A percentile compares a stretch with the other conserved stretches of the same genome.
Evolutionary conservation across 1,140 invertebrate species (phyloP).

Genomic region (Cyclina sinensis): DNA sequence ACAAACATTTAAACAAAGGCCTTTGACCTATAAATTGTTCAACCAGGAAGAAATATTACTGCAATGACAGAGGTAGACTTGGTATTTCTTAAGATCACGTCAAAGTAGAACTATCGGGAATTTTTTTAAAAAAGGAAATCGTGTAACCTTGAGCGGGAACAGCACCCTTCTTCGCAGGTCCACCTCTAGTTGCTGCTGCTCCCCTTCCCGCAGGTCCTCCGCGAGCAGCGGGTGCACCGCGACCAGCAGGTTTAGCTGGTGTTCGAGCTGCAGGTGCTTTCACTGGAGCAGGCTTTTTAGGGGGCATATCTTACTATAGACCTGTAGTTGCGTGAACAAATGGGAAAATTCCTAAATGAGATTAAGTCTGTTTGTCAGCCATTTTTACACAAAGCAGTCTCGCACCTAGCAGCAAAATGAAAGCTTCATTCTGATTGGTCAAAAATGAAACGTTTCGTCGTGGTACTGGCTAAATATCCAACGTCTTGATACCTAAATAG

Average conservation of each 20-base stretch:
- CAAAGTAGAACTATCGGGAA: not conserved
- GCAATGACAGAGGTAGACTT: no score
- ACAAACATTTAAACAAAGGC: no score
- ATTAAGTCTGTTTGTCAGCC: slow-evolving; percentile 30
- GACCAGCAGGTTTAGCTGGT: slow-evolving; percentile 16
- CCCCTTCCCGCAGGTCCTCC: slow-evolving; percentile 40
- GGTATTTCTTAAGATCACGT: no score
- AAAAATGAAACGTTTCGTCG: no score
- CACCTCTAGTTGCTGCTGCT: slow-evolving; percentile 3
- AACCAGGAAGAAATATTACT: no score
- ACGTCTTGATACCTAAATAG: no score
- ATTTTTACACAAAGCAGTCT: slow-evolving; percentile 66
- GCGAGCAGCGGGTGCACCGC: slow-evolving; percentile 39
- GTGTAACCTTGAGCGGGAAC: slow-evolving; percentile 66
- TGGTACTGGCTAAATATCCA: no score
- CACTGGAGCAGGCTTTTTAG: slow-evolving; percentile 59
- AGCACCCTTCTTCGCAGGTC: slow-evolving; percentile 65
- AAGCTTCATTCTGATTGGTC: not conserved
- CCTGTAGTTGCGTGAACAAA: no score
- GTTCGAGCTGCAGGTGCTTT: slow-evolving; percentile 55
- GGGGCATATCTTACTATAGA: slow-evolving; percentile 70
- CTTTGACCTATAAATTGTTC: no score
- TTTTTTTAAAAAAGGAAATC: not conserved
- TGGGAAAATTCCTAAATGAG: no score
- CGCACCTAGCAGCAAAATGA: slow-evolving; percentile 56